Evolutionary conservation across 1,140 invertebrate genomes (phyloP).

Genomic region (Neelides sp.): DNA sequence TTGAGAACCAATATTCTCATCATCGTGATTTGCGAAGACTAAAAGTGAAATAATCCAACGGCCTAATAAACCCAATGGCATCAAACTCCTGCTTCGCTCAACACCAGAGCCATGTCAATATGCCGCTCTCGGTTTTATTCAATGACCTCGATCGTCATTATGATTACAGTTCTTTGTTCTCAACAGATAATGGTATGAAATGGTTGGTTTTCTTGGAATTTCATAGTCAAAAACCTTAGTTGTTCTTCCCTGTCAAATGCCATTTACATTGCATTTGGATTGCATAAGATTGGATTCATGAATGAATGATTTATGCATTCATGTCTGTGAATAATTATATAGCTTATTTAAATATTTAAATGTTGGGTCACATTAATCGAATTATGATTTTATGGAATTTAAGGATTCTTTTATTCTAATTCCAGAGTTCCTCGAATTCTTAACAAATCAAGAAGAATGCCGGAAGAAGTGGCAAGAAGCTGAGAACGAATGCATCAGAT

Average conservation of each 20-base stretch:
- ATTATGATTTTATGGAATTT: slow-evolving; percentile 28
- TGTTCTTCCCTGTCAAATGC: background rate
- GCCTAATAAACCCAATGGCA: too few relatives aligned
- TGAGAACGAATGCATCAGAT: slow-evolving; percentile 50
- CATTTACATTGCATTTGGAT: background rate
- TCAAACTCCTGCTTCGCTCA: too few relatives aligned
- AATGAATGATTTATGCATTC: background rate
- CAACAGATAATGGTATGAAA: background rate
- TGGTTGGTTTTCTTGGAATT: too few relatives aligned
- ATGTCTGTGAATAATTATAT: background rate
- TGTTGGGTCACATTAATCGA: too few relatives aligned
- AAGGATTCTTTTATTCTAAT: slow-evolving; percentile 24
- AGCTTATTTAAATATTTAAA: background rate
- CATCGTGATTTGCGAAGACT: too few relatives aligned
- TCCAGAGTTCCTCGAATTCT: slow-evolving; percentile 56
- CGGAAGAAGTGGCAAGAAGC: slow-evolving; percentile 51
- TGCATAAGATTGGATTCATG: background rate
- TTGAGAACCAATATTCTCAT: too few relatives aligned
- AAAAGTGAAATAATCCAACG: too few relatives aligned
- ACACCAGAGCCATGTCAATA: too few relatives aligned
- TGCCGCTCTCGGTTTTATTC: slow-evolving; percentile 12
- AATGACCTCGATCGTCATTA: slow-evolving; percentile 25
- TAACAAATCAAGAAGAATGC: slow-evolving; percentile 55
- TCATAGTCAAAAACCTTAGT: too few relatives aligned
- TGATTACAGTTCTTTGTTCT: too few relatives aligned